Evolutionary conservation across 1,140 invertebrate species (phyloP).

Genomic region (Lerema accius): DNA sequence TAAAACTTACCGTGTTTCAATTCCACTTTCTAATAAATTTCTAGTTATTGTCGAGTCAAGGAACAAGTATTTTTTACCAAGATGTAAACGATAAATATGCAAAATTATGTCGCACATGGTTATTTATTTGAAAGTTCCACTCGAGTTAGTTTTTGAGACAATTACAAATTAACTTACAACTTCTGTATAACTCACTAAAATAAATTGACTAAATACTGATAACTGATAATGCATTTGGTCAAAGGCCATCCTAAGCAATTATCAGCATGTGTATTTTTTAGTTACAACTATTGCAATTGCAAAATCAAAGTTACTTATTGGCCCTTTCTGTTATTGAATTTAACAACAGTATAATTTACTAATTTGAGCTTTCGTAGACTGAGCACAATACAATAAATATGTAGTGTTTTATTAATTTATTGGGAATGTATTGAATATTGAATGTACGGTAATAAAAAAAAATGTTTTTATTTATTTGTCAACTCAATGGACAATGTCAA

Average conservation of each 20-base stretch:
- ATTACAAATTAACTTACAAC: neutral
- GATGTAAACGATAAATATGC: conserved; percentile 14
- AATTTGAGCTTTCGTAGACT: no score
- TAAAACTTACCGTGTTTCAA: conserved; percentile 53
- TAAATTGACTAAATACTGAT: neutral
- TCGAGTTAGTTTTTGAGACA: neutral
- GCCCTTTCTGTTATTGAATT: no score
- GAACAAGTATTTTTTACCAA: conserved; percentile 18
- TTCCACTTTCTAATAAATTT: conserved; percentile 45
- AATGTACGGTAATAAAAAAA: no score
- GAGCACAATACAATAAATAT: no score
- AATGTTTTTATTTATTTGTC: no score
- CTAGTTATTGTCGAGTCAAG: conserved; percentile 39
- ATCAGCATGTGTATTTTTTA: no score
- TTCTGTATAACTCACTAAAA: neutral
- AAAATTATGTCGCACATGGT: conserved; percentile 8
- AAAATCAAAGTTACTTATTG: no score
- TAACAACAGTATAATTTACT: no score
- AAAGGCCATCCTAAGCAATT: neutral
- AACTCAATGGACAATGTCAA: no score
- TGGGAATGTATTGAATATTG: no score
- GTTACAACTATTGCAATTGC: no score
- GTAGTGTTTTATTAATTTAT: no score
- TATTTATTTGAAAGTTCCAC: neutral
- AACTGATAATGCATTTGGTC: neutral